Evolutionary conservation across 2,888 invertebrate genomes (phyloP), one percentile per base, ranked within the genome.

Genomic region (Hermodice carunculata): DNA sequence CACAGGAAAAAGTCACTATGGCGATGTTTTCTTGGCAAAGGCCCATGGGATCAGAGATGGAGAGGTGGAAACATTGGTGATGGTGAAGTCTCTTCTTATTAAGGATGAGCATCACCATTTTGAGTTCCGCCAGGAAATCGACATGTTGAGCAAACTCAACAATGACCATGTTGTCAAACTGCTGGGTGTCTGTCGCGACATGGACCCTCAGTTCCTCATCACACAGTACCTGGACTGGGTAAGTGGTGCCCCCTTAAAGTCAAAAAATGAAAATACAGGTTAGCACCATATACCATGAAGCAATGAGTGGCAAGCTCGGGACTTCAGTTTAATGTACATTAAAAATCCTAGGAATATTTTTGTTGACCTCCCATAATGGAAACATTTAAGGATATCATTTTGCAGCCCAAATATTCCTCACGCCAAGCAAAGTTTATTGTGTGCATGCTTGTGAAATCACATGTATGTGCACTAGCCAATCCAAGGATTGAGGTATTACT

Each of bases 151-250:
- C 53, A 92, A 93, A 66, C 88, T 94, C n/a, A 91, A 92, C 5
- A 95, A 96, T 85, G 82, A 82, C 91, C 92, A 70, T 79, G 89
- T 97, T 0, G 92, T 91, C 0, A 91, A 91, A 42, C 86, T 96
- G 48, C 88, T 93, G 57, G 96, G 95, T 0, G 87, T 96, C 8
- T 95, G 95, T 81, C 90, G 81, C 40, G 88, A 86, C 64, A 78
- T 76, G 31, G 94, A 95, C 74, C 96, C 96, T 0, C 94, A 95
- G 81, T 94, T 92, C 79, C 91, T 96, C 90, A 90, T 97, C 26
- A 86, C 95, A 17, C 95, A 97, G 81, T 93, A 95, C 81, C 95
- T 95, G 2, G 96, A 97, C 83, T 96, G 96, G 96, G 94, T 94
- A 85, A 87, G 88, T 72, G 31, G n/a, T 46, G 40, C n/a, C n/a